Evolutionary conservation across 2,888 invertebrate genomes (phyloP).

Genomic region (Morinoia aosen): DNA sequence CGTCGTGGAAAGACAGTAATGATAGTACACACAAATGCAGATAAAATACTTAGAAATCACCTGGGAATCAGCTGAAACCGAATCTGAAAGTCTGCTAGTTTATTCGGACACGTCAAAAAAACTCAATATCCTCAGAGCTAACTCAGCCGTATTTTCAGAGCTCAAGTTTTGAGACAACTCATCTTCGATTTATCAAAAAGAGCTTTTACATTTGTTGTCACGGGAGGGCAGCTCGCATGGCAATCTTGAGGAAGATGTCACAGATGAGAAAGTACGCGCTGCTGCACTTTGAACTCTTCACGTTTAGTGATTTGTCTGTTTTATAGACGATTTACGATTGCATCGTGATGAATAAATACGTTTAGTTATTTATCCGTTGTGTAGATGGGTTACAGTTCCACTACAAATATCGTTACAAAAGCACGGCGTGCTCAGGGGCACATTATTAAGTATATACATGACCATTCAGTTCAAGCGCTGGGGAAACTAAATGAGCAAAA

Average conservation of each 20-base stretch:
- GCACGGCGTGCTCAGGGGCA: background rate
- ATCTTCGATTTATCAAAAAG: background rate
- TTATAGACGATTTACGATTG: too few species aligned
- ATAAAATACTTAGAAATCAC: background rate
- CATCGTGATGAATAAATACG: too few species aligned
- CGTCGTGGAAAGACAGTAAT: background rate
- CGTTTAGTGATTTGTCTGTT: too few species aligned
- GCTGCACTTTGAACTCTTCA: too few species aligned
- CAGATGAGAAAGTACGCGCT: too few species aligned
- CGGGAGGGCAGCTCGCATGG: too few species aligned
- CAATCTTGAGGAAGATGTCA: too few species aligned
- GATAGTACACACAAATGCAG: background rate
- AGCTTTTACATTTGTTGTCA: background rate
- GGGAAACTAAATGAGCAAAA: background rate
- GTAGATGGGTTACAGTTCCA: too few species aligned
- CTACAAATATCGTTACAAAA: background rate
- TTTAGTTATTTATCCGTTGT: too few species aligned
- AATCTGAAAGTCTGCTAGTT: background rate
- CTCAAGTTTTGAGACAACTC: background rate
- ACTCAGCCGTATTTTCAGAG: background rate
- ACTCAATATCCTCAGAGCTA: background rate
- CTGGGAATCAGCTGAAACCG: background rate
- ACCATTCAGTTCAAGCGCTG: background rate
- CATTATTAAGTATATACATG: background rate
- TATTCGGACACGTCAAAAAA: background rate